A percentile compares a stretch with the other conserved stretches of the same genome.
Conservation (phyloP, 2,888 invertebrate genomes). For the Lasioglossum calceatum region DNA sequence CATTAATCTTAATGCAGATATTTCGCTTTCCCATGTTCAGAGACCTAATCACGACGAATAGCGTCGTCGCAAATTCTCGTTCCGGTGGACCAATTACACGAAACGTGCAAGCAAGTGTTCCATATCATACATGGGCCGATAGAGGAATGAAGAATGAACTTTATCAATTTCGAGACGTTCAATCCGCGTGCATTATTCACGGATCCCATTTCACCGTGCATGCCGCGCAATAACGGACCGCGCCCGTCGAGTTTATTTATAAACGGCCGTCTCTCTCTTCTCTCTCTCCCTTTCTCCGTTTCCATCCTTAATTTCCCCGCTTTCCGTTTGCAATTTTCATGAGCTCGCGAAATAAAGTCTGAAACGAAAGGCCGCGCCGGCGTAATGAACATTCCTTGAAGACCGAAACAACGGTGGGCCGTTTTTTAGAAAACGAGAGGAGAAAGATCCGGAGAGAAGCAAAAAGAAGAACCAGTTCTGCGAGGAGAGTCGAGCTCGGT, state of each 20-base stretch:
- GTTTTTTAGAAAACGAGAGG: background rate
- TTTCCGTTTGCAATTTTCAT: conserved; percentile 10
- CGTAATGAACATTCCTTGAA: conserved; percentile 1
- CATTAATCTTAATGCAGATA: background rate
- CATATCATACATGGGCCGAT: background rate
- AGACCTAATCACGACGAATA: background rate
- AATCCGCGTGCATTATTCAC: background rate
- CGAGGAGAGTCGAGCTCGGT: background rate
- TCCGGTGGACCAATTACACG: background rate
- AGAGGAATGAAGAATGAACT: background rate
- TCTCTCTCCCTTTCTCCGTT: background rate
- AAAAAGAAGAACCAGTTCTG: background rate
- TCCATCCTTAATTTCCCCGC: conserved; percentile 7
- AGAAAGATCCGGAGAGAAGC: background rate
- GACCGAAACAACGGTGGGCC: background rate
- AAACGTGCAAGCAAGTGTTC: background rate
- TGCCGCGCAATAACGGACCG: background rate
- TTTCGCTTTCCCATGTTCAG: background rate
- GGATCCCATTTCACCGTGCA: background rate
- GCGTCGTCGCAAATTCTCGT: background rate
- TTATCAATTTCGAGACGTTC: background rate
- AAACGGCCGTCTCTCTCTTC: background rate
- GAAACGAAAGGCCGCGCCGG: background rate
- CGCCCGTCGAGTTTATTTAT: conserved; percentile 5
- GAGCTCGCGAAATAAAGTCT: conserved; percentile 7